Evolutionary conservation across 2,888 invertebrate genomes (phyloP), one percentile per base, ranked within the genome.

Genomic region (Rambutsinella grinnellia): DNA sequence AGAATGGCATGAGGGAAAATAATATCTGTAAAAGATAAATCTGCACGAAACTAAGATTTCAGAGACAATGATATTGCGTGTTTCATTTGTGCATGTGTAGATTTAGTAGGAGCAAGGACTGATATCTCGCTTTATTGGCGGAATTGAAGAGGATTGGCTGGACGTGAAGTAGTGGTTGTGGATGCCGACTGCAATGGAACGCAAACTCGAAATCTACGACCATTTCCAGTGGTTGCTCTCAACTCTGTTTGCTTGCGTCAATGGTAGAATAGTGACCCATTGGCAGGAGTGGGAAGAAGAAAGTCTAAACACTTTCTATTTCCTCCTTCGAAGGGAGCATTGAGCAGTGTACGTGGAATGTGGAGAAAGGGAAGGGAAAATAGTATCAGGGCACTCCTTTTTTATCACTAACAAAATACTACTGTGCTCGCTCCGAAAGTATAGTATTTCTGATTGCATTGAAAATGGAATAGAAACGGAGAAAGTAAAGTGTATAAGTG

Each of bases 391-490:
- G 10, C 54, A 6, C 10, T 15, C 24, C 27, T 56, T 17, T 46
- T 21, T 10, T 66, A 24, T 53, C n/a, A 51, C 26, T 24, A n/a
- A n/a, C n/a, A n/a, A n/a, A n/a, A n/a, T n/a, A n/a, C n/a, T n/a
- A n/a, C 6, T 44, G 44, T 3, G 24, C 26, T 47, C 47, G n/a
- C 26, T 6, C 2, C 57, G 19, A 17, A 17, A 28, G 36, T 36
- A 36, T 13, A 36, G 6, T 13, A 36, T 63, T 62, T 68, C 54
- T 65, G 58, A 76, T 62, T 76, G 76, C 69, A 76, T 76, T 76
- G 17, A 76, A 76, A 67, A 69, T 62, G 69, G 69, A 76, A 69
- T 76, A 63, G 76, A 76, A 76, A 69, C 63, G 76, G 76, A 76
- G 76, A 76, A 76, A 76, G 72, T 28, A 54, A 24, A 66, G 63